A percentile compares a stretch with the other conserved stretches of the same genome.
phyloP scores from a whole-genome alignment of 2,113 vertebrate genomes.

The Psilopogon haemacephalus region DNA sequence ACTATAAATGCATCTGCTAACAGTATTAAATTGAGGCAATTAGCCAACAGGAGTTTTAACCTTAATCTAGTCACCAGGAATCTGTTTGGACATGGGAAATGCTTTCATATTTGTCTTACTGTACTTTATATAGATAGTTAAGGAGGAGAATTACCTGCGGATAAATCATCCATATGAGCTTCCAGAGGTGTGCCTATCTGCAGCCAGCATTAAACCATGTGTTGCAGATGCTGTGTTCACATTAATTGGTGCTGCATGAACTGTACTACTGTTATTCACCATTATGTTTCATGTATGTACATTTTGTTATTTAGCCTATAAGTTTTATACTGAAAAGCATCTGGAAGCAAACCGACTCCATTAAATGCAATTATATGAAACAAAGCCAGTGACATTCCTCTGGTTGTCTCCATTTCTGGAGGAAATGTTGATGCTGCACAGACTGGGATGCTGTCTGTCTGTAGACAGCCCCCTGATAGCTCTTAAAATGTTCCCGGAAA shows the following conservation, averaged over 20 bases:
- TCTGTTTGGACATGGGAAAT: conserved; percentile 3
- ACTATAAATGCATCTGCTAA: conserved; percentile 48
- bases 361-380: not conserved
- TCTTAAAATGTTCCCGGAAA: not conserved
- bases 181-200: not conserved
- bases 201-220: not conserved
- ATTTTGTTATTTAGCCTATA: not conserved
- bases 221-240: accelerated
- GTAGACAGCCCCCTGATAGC: not conserved
- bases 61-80: conserved; percentile 5
- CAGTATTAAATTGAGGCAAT: conserved; percentile 48
- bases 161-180: not conserved
- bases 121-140: conserved; percentile 3
- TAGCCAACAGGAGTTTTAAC: conserved; percentile 50
- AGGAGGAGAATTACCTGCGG: not conserved
- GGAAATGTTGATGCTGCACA: not conserved
- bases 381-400: not conserved
- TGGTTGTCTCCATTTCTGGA: not conserved
- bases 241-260: not conserved
- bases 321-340: not conserved
- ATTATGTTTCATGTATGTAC: not conserved
- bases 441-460: accelerated
- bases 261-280: not conserved
- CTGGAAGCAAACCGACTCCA: not conserved
- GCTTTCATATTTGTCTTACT: not conserved